These are phyloP conservation scores for Hirtodrosophila histrioides DNA, from an alignment of 2,888 invertebrate species.

Conservation along the genomic window DNA sequence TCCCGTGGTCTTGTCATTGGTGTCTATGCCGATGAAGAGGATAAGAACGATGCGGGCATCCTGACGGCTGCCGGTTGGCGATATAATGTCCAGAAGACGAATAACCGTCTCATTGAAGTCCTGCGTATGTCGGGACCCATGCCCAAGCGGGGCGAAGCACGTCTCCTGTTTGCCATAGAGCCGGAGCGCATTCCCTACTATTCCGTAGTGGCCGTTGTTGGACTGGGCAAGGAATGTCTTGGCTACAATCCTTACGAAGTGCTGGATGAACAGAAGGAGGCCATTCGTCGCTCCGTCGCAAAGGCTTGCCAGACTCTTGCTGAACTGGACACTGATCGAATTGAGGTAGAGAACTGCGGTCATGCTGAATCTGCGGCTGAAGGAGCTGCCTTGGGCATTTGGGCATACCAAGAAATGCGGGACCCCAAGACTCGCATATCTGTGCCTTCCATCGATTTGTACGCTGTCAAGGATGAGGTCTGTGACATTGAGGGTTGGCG, in stretches of 20 bases:
- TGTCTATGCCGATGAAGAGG: conserved; percentile 87
- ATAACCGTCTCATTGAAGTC: conserved; percentile 86
- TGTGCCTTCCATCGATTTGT: conserved; percentile 83
- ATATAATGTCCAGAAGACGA: conserved; percentile 85
- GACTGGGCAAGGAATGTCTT: conserved; percentile 89
- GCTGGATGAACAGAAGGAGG: conserved; percentile 90
- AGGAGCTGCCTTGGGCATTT: conserved; percentile 89
- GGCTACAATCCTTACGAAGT: conserved; percentile 89
- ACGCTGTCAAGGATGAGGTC: conserved; percentile 87
- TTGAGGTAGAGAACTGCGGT: conserved; percentile 89
- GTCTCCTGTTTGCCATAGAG: conserved; percentile 88
- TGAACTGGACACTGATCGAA: conserved; percentile 85
- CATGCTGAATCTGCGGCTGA: conserved; percentile 92
- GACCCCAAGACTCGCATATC: conserved; percentile 72
- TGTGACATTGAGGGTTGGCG: conserved; percentile 90
- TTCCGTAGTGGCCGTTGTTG: conserved; percentile 89
- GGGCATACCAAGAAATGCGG: conserved; percentile 87
- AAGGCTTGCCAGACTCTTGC: conserved; percentile 87
- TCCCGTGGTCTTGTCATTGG: conserved; percentile 87
- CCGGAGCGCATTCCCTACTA: conserved; percentile 84
- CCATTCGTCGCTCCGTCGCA: conserved; percentile 89
- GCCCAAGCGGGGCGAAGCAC: conserved; percentile 85
- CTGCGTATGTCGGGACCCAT: conserved; percentile 85
- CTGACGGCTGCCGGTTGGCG: conserved; percentile 87
- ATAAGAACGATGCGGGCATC: conserved; percentile 85